Conservation (phyloP, 2,113 vertebrate species). For the Laticauda laticaudata region DNA sequence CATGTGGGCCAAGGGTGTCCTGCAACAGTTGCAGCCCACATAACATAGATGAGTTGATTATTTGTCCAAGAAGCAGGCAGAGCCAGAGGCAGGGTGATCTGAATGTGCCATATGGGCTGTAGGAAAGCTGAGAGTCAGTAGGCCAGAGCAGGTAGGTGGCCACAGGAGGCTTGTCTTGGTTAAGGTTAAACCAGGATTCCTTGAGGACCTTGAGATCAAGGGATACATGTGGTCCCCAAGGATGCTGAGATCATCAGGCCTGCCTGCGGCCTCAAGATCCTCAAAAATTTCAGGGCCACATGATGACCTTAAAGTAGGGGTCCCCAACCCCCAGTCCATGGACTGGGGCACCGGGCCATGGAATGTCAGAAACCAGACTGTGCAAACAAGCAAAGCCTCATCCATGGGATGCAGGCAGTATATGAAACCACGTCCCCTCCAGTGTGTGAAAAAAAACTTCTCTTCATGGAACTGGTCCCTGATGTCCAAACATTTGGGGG, state of each 20-base stretch:
- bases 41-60: too few relatives aligned
- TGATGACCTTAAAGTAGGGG: not conserved
- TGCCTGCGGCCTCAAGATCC: not conserved
- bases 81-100: too few relatives aligned
- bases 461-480: not conserved
- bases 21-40: too few relatives aligned
- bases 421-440: not conserved
- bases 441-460: not conserved
- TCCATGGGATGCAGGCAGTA: not conserved
- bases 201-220: not conserved
- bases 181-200: not conserved
- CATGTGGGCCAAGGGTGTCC: too few relatives aligned
- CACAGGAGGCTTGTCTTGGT: not conserved
- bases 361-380: not conserved
- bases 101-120: too few relatives aligned
- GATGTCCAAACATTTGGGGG: not conserved
- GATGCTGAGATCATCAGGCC: not conserved
- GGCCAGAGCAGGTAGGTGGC: accelerated
- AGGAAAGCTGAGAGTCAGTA: too few relatives aligned
- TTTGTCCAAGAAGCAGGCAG: too few relatives aligned
- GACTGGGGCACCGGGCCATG: not conserved
- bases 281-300: not conserved
- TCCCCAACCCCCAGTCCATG: not conserved
- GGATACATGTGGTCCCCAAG: not conserved
- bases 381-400: not conserved